Base-by-base conservation (phyloP, 2,888 invertebrate species). In the Caenorhabditis zanzibari region DNA sequence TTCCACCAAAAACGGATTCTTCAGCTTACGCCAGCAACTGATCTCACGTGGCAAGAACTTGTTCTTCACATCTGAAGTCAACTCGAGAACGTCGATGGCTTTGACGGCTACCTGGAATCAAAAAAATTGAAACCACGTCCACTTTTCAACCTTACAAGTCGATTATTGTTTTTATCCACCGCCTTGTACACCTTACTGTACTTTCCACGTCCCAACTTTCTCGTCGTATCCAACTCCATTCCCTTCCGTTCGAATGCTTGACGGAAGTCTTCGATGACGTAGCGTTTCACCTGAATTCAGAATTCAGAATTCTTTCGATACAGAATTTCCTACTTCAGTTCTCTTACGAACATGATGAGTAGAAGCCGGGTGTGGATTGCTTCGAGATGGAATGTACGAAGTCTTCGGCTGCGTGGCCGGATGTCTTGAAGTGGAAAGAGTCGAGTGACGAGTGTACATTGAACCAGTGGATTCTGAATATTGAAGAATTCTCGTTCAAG, bases 21-120 rank as follows among this genome's bases (percentile, higher is more conserved):
- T 66, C 26, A 90, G 77, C 52, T 75, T 79, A 54, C 85, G 85
- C 91, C 91, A 91, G 68, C 88, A 86, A n/a, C 81, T 82, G 41
- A 90, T 86, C 64, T 90, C 91, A 12, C 90, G 84, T 19, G 90
- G 90, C 72, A 91, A 76, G 59, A 90, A 90, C 75, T 87, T 87
- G 14, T 75, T 82, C 26, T 84, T 84, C 64, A 88, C 89, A n/a
- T 90, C 90, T 9, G 58, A 32, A 12, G 87, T 88, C 64, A 90
- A 69, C 28, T 83, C 80, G 14, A 69, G 56, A 28, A 84, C 54
- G 58, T 89, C 85, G 73, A 90, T 89, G 22, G 86, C 76, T 79
- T 91, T 91, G 58, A 91, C 85, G 22, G 91, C 91, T 9, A 90
- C 69, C 88, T 88, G 73, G 2, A 63, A 63, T 16, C 6, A 16